phyloP scores from a whole-genome alignment of 2,797 vertebrate species.

The Protosalanx chinensis region DNA sequence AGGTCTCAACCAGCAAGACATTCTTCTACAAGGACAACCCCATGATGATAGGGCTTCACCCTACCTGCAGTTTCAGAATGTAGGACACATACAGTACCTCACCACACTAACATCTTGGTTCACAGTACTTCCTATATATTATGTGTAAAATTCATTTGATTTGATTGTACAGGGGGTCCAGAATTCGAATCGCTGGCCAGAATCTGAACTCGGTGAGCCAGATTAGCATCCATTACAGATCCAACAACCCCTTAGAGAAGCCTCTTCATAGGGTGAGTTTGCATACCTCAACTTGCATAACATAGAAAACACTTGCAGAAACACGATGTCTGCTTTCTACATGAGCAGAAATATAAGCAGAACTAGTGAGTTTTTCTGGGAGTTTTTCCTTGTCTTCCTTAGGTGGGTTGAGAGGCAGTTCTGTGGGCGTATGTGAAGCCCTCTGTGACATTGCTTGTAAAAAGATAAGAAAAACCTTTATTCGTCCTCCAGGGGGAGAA shows the following conservation, averaged over 20 bases:
- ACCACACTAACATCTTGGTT: background rate
- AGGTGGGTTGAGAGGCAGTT: too few relatives aligned
- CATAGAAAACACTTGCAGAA: background rate
- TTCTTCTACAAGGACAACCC: conserved; percentile 83
- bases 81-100: conserved; percentile 51
- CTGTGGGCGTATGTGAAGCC: too few relatives aligned
- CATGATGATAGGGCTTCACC: conserved; percentile 65
- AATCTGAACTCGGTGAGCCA: conserved; percentile 83
- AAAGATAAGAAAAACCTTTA: too few relatives aligned
- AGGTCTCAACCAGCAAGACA: conserved; percentile 59
- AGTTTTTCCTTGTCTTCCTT: too few relatives aligned
- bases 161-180: conserved; percentile 69
- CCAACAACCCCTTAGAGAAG: conserved; percentile 25
- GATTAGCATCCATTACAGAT: conserved; percentile 70
- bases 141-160: conserved; percentile 7
- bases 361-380: too few relatives aligned
- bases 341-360: background rate
- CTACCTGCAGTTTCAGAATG: conserved; percentile 82
- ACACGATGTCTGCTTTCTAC: background rate
- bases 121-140: background rate
- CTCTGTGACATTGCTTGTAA: too few relatives aligned
- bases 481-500: too few relatives aligned
- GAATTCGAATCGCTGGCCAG: conserved; percentile 76
- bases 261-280: conserved; percentile 54
- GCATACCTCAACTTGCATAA: background rate